phyloP scores from a whole-genome alignment of 2,888 invertebrate species.

The Elysia crispata region DNA sequence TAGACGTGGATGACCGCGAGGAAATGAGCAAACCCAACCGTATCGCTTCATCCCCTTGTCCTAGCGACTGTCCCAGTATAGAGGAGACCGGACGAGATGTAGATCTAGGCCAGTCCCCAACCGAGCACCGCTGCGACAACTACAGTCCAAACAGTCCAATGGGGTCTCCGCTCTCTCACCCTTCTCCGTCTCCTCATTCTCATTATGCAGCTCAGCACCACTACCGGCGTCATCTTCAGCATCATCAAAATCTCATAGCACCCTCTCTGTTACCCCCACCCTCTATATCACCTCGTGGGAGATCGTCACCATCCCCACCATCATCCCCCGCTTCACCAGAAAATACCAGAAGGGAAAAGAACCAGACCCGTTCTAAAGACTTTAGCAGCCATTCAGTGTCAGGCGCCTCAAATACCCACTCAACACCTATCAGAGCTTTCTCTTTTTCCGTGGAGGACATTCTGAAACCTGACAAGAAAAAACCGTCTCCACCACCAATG shows the following conservation, averaged over 20 bases:
- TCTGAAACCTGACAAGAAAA: constrained; percentile 46
- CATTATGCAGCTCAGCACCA: neutral
- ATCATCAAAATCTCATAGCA: neutral
- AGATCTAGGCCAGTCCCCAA: no score
- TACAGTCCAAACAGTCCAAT: no score
- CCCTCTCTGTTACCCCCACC: neutral
- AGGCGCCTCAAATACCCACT: neutral
- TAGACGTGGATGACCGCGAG: constrained; percentile 16
- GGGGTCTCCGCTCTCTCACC: no score
- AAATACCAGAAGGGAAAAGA: neutral
- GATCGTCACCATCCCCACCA: neutral
- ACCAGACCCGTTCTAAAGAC: neutral
- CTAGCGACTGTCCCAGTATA: no score
- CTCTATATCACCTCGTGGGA: neutral
- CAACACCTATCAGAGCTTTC: constrained; percentile 14
- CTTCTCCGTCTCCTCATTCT: no score
- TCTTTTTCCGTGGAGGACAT: constrained; percentile 49
- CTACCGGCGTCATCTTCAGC: neutral
- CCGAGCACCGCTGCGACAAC: no score
- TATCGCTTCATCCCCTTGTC: neutral
- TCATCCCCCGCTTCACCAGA: neutral
- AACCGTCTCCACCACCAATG: neutral
- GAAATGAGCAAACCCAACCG: constrained; percentile 3
- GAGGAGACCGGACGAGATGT: no score
- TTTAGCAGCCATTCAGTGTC: no score